phyloP scores from a whole-genome alignment of 2,888 invertebrate species.

The Notodonta dromedarius region DNA sequence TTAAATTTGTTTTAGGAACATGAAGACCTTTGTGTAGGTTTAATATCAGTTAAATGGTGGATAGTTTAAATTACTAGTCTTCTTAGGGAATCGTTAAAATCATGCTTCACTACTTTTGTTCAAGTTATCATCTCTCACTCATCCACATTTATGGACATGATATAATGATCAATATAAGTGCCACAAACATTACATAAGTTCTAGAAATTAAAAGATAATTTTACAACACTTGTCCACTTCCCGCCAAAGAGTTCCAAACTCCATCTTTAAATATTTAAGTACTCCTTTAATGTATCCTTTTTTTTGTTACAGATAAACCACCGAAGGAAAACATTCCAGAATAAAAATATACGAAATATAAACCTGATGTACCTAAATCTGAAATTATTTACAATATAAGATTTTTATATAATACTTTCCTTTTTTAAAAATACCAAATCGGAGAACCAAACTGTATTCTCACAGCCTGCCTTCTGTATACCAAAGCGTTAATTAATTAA shows the following conservation, averaged over 20 bases:
- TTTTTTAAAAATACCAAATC: constrained; percentile 55
- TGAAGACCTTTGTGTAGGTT: no score
- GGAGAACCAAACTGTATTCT: constrained; percentile 56
- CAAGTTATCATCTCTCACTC: no score
- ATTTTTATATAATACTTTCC: constrained; percentile 18
- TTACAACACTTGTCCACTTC: neutral
- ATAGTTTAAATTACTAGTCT: no score
- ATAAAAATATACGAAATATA: constrained; percentile 18
- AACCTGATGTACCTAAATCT: constrained; percentile 42
- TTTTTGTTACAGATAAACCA: constrained; percentile 53
- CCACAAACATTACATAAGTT: no score
- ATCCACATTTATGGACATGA: no score
- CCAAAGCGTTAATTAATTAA: constrained; percentile 52
- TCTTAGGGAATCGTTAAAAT: no score
- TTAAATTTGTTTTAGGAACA: no score
- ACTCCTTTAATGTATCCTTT: constrained; percentile 3
- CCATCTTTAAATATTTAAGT: neutral
- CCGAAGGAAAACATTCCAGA: constrained; percentile 56
- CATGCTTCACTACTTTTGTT: no score
- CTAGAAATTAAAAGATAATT: no score
- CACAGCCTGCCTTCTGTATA: constrained; percentile 56
- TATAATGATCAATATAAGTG: no score
- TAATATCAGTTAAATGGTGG: no score
- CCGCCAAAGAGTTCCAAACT: neutral
- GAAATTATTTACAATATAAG: constrained; percentile 33